These are phyloP conservation scores for Xerus rutilus DNA, from an alignment of 2,797 vertebrate species.

Conservation along the genomic window DNA sequence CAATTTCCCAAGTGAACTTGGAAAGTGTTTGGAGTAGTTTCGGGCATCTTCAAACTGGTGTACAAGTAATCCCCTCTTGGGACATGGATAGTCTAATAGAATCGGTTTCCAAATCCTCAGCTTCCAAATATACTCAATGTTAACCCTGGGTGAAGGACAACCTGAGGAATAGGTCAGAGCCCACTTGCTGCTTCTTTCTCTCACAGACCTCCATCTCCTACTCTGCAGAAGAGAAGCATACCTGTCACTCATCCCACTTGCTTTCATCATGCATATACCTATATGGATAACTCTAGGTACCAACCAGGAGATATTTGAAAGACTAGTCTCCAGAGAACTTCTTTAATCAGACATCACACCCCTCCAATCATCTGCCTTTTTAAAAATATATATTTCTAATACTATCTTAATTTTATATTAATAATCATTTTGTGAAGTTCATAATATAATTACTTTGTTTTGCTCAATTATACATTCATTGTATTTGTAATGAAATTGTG, in stretches of 20 bases:
- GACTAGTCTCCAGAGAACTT: not conserved
- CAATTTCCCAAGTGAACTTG: not conserved
- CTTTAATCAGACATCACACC: not conserved
- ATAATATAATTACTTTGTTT: slow-evolving; percentile 8
- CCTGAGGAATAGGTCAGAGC: not conserved
- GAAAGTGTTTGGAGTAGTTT: not conserved
- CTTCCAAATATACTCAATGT: not conserved
- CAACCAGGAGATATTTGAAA: not conserved
- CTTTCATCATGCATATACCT: not conserved
- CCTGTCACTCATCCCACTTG: not conserved
- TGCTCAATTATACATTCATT: slow-evolving; percentile 27
- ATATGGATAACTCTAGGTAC: not conserved
- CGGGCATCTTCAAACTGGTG: not conserved
- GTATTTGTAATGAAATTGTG: slow-evolving; percentile 5
- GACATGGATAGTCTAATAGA: not conserved
- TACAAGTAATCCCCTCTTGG: not conserved
- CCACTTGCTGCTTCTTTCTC: not conserved
- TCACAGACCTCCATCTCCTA: not conserved
- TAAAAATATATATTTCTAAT: not conserved
- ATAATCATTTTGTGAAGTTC: slow-evolving; percentile 40
- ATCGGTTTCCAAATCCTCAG: not conserved
- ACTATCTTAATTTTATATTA: not conserved
- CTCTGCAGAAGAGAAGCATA: not conserved
- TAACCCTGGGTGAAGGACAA: not conserved
- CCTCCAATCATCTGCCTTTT: not conserved